Evolutionary conservation across 2,113 vertebrate species (phyloP), one percentile per base, ranked within the genome.

Genomic region (Urocitellus parryii): DNA sequence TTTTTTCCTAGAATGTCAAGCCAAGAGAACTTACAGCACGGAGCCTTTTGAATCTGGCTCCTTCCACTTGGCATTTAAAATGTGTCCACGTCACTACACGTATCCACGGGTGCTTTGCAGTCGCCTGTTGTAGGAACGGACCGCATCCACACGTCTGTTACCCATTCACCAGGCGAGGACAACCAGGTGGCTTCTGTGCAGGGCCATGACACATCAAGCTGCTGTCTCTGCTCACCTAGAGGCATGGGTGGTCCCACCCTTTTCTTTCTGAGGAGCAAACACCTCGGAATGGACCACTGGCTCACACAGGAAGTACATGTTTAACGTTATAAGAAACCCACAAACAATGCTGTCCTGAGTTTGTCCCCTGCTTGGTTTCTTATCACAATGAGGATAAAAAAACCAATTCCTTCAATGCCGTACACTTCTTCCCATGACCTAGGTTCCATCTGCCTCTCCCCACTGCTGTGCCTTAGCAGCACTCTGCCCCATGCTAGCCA

Each of bases 121-220:
- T 2, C 3, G 4, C 4, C 25, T 17, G 8, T 0, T 1, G 8
- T 16, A 34, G 1, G 17, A 65, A 61, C 0, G 34, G 17, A 10
- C 29, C 12, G 13, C 2, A 14, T 32, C 48, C 56, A 17, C 29
- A 11, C 24, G 18, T 11, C 72, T 51, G 22, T 17, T 27, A 25
- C 18, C 56, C 27, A 1, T 2, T 37, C 56, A 37, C 63, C 56
- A 34, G n/a, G 22, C 5, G 10, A 53, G 79, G 65, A 65, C 37
- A 8, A 5, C 0, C 0, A 6, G 51, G 39, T 25, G 39, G 27
- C 4, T 25, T 74, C 51, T 17, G 37, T 1, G 2, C n/a, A 79
- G 48, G 70, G n/a, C 18, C 58, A 10, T 14, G 29, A 13, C 61
- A 18, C 61, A 42, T 27, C 39, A 16, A 56, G 74, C 42, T 32